Percentiles rank a stretch among this genome's conserved stretches.
Evolutionary conservation across 2,888 invertebrate genomes (phyloP).

Genomic region (Plebejus anna): DNA sequence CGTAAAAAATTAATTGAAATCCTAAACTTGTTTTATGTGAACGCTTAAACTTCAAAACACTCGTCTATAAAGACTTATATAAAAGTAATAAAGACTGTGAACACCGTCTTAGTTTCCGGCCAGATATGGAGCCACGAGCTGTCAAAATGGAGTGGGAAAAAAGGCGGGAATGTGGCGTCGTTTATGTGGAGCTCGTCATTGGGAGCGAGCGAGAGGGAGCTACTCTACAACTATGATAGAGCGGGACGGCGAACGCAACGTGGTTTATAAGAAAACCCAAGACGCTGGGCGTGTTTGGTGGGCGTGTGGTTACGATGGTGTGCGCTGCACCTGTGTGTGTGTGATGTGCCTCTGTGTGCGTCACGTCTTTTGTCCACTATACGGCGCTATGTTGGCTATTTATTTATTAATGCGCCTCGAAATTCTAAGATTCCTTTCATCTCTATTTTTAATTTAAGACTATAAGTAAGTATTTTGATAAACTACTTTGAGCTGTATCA

Average conservation of each 20-base stretch:
- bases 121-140: constrained; percentile 80
- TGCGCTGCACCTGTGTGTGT: constrained; percentile 53
- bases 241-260: constrained; percentile 71
- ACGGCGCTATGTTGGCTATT: constrained; percentile 70
- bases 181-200: constrained; percentile 80
- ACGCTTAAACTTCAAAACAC: not conserved
- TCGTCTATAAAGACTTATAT: not conserved
- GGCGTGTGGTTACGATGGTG: constrained; percentile 65
- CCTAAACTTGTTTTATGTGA: not conserved
- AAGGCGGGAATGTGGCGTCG: constrained; percentile 80
- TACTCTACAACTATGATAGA: constrained; percentile 44
- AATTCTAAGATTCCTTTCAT: constrained; percentile 50
- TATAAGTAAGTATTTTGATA: constrained; percentile 35
- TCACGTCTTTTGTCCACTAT: constrained; percentile 76
- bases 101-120: constrained; percentile 73
- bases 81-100: constrained; percentile 49
- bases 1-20: not conserved
- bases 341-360: constrained; percentile 43
- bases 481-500: not conserved
- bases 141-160: constrained; percentile 81
- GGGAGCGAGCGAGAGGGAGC: constrained; percentile 61
- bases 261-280: constrained; percentile 80
- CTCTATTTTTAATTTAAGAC: constrained; percentile 79
- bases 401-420: constrained; percentile 75
- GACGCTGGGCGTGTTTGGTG: constrained; percentile 80